phyloP scores from a whole-genome alignment of 2,797 vertebrate genomes.

The Calcarius lapponicus region DNA sequence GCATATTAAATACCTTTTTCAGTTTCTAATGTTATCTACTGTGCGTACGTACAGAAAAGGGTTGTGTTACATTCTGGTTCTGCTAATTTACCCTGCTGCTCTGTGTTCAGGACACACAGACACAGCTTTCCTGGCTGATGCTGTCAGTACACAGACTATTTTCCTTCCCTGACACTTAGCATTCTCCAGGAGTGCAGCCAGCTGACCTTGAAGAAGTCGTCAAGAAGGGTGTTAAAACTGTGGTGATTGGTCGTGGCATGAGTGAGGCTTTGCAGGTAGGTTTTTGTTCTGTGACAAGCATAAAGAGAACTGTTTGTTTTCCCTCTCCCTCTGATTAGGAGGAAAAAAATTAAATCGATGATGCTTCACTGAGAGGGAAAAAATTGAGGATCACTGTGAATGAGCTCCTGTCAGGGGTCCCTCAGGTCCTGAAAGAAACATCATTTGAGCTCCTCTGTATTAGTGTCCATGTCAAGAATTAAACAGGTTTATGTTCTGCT shows the following conservation, averaged over 20 bases:
- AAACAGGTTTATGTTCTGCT: neutral
- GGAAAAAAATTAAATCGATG: neutral
- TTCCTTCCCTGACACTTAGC: constrained; percentile 74
- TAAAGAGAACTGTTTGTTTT: neutral
- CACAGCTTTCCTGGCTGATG: neutral
- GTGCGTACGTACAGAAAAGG: neutral
- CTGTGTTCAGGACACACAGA: neutral
- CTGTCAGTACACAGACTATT: neutral
- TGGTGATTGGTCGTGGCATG: constrained; percentile 96
- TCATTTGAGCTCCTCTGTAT: neutral
- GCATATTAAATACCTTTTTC: neutral
- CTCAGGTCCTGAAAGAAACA: neutral
- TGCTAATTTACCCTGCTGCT: neutral
- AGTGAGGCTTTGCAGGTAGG: constrained; percentile 91
- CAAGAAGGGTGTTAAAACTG: constrained; percentile 81
- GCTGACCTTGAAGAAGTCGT: constrained; percentile 92
- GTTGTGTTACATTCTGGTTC: neutral
- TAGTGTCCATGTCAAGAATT: neutral
- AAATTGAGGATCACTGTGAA: neutral
- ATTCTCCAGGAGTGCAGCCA: constrained; percentile 91
- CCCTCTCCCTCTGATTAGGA: neutral
- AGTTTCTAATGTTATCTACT: neutral
- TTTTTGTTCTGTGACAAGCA: neutral
- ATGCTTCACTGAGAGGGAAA: neutral
- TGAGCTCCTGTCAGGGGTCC: neutral